Base-by-base conservation (phyloP, 2,113 vertebrate genomes). In the Podiceps cristatus region DNA sequence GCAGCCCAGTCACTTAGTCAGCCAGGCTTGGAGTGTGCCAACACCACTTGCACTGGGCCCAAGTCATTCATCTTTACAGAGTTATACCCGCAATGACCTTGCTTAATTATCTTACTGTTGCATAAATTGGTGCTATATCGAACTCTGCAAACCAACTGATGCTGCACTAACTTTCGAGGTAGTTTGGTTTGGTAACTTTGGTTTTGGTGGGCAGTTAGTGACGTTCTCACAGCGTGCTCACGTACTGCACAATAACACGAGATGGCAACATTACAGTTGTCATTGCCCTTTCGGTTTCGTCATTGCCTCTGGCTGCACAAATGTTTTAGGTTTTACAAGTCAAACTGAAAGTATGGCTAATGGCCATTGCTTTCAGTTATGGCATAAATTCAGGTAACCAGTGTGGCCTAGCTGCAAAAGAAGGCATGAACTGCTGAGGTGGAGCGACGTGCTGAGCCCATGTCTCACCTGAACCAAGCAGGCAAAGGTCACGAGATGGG, bases 401-500 rank as follows among this genome's bases (percentile, higher is more conserved):
- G 1, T 4, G 9, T 3, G 28, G 55, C 13, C 66, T 44, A 52
- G 22, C 60, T 72, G 74, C 52, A 45, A 13, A 59, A 37, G 62
- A n/a, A 45, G 28, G 24, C 5, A 2, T 14, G 27, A 47, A 9
- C 9, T 52, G 58, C 72, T 72, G 72, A 55, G 49, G 29, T 20
- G n/a, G 62, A 69, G 71, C 55, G 44, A 53, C 0, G 1, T 20
- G 63, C 50, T 52, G 66, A 76, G 56, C 25, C 23, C 0, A 0
- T 7, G 8, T 15, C 13, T 33, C 17, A 16, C 42, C 15, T 44
- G 56, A 55, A 67, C 18, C 14, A 11, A n/a, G n/a, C 3, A 15
- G 64, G 10, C 33, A 82, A 64, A 71, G 62, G 5, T 3, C 5
- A 1, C 40, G 53, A 47, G 11, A 12, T 15, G 53, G 17, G 42